Evolutionary conservation across 2,888 invertebrate genomes (phyloP), one percentile per base, ranked within the genome.

Genomic region (Acronicta alni): DNA sequence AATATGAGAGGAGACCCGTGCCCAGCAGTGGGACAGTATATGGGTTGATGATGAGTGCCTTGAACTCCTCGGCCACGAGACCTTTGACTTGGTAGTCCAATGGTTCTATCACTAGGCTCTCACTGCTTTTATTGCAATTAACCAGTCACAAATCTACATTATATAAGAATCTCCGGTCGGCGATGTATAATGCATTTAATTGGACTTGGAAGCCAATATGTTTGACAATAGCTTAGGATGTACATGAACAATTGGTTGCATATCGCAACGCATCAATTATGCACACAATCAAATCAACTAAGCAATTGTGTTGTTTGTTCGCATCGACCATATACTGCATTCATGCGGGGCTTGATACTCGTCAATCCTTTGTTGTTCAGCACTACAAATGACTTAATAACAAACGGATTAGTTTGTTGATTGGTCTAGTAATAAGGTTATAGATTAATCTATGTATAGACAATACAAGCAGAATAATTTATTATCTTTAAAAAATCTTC

Each of bases 321-420:
- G 16, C 44, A 37, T 41, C 39, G 20, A 48, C 38, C 38, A 38
- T 18, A 53, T 49, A 49, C 48, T 51, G 48, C 39, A 48, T 48
- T 58, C 18, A 54, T 58, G 45, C 2, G 43, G 3, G 20, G 35
- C 37, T 45, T 42, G 30, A 58, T 72, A 66, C 42, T 39, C 67
- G 37, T 47, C 35, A 59, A 41, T 39, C 60, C 53, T 46, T 49
- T 49, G 58, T 26, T 35, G 41, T 49, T 30, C 38, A 49, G 39
- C 30, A 37, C 48, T 30, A 17, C 41, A n/a, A 38, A 48, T 52
- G 51, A 48, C 15, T 41, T 52, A 18, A 10, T 32, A 41, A 45
- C n/a, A n/a, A n/a, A n/a, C n/a, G n/a, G n/a, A n/a, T 52, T 58
- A 30, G n/a, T 53, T 53, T 66, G 23, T 18, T 17, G 30, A 23